Conservation (phyloP, 2,113 vertebrate genomes). For the Riparia riparia region DNA sequence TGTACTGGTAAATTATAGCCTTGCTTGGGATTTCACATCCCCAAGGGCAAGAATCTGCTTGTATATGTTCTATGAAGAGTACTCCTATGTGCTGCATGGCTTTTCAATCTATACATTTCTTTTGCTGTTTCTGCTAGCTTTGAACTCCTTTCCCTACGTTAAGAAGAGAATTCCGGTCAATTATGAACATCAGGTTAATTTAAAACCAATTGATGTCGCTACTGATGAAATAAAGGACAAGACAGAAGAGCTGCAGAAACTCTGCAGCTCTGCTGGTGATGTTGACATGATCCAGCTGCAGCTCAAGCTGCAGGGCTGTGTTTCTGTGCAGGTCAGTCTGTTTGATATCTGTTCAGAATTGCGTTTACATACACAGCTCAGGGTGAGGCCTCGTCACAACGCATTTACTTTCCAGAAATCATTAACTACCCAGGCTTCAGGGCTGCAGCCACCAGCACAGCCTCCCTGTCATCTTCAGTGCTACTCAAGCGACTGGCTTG, state of each 20-base stretch:
- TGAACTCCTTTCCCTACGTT: conserved; percentile 91
- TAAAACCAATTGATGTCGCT: conserved; percentile 95
- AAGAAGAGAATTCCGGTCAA: conserved; percentile 95
- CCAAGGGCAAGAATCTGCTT: neutral
- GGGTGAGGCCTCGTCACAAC: neutral
- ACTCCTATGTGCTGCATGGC: neutral
- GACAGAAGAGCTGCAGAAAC: conserved; percentile 88
- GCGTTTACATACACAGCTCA: neutral
- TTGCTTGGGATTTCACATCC: neutral
- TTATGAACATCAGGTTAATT: conserved; percentile 88
- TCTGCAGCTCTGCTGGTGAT: conserved; percentile 84
- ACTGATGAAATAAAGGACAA: conserved; percentile 93
- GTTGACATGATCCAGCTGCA: conserved; percentile 98
- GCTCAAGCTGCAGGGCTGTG: conserved; percentile 94
- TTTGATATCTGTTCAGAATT: neutral
- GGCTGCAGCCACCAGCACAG: neutral
- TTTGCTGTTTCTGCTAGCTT: conserved; percentile 76
- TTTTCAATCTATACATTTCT: neutral
- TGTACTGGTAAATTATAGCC: neutral
- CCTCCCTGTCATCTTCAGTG: fast-evolving
- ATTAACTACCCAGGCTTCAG: neutral
- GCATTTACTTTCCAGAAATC: conserved; percentile 26
- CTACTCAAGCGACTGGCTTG: fast-evolving
- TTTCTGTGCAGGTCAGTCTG: conserved; percentile 90
- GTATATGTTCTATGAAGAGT: neutral